Evolutionary conservation across 2,113 vertebrate species (phyloP), one percentile per base, ranked within the genome.

Genomic region (Ictidomys tridecemlineatus): DNA sequence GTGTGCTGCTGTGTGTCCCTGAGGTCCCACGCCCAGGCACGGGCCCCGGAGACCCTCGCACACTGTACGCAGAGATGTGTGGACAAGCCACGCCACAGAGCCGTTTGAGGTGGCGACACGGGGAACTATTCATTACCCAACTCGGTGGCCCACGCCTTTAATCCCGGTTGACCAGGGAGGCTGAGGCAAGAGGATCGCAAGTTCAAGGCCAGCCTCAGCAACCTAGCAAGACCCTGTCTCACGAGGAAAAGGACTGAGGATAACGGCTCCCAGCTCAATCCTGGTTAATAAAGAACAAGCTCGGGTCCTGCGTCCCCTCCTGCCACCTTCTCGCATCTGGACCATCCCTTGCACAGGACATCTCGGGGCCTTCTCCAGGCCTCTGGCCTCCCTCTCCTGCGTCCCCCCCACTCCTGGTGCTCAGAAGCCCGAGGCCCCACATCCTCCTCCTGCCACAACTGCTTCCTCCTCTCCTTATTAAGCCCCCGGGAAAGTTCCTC

Each of bases 31-130:
- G 24, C 32, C 67, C n/a, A n/a, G 32, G 32, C 20, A 34, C 69
- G 28, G n/a, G 20, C 28, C 24, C 61, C 61, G 73, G 85, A 72
- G 61, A 63, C 24, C 61, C 24, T 63, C 48, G 89, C 56, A 85
- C 63, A 5, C 34, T 34, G 10, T 13, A 0, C 28, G 14, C 3
- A 2, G 2, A 12, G 17, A 51, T 24, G 39, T 2, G 0, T 37
- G 0, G 20, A 30, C 45, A 58, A 30, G 37, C 18, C 1, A 1
- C 26, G 16, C 63, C 92, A 70, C 28, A n/a, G 51, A 58, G 53
- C 24, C 86, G 78, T n/a, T 8, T 2, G 30, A 65, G 67, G 58
- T 11, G 69, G 51, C 17, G 56, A 86, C 72, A 67, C 1, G 28
- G 61, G 42, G 39, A 76, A 61, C 9, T 9, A 28, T 26, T 94